Percentiles rank a stretch among this genome's conserved stretches.
Conservation (phyloP, 2,113 vertebrate species). For the Laterallus jamaicensis region DNA sequence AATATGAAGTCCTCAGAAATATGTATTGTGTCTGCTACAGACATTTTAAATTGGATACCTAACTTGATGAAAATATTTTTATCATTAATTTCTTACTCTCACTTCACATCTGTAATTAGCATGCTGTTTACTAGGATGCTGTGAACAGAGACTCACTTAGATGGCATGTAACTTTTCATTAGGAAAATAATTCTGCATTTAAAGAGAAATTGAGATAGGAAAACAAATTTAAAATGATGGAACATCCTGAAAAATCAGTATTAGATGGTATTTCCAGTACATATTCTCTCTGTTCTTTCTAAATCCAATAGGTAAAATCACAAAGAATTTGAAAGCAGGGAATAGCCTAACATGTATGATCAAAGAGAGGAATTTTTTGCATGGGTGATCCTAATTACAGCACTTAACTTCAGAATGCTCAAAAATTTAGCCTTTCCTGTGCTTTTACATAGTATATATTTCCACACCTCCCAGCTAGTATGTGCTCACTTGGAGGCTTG, state of each 20-base stretch:
- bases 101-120: not conserved
- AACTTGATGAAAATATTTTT: not conserved
- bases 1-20: not conserved
- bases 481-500: not conserved
- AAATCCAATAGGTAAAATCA: not conserved
- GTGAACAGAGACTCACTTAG: not conserved
- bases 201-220: not conserved
- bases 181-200: not conserved
- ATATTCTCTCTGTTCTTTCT: not conserved
- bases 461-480: not conserved
- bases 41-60: not conserved
- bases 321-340: not conserved
- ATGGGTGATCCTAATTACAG: not conserved
- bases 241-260: not conserved
- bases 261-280: not conserved
- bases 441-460: not conserved
- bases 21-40: not conserved
- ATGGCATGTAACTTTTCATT: not conserved
- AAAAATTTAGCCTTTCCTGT: not conserved
- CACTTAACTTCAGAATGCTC: not conserved
- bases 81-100: not conserved
- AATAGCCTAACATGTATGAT: not conserved
- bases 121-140: not conserved
- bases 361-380: not conserved
- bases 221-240: not conserved